Evolutionary conservation across 2,888 invertebrate species (phyloP), one percentile per base, ranked within the genome.

Genomic region (Holacanthella duospinosa): DNA sequence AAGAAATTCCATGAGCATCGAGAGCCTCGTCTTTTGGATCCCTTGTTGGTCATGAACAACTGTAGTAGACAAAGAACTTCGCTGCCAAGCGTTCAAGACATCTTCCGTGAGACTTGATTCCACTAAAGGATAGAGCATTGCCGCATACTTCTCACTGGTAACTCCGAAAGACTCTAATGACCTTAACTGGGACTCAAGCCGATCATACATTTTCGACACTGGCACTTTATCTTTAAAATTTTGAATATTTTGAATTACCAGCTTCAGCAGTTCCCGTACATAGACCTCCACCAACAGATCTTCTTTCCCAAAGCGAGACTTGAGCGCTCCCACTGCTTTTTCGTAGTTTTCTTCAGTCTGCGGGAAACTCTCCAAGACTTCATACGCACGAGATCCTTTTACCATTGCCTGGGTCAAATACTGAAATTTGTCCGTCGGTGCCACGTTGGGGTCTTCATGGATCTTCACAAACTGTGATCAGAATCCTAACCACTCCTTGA

Each of bases 401-500:
- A 29, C 44, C 55, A 59, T 59, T 1, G n/a, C 25, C 44, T 63
- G 63, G 12, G 29, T 19, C 2, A 63, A 27, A 16, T 58, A 59
- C 28, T 63, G 63, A 25, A 63, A 63, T 24, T 63, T 63, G 21
- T 63, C 63, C 2, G 29, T 59, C 6, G 24, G 6, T n/a, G 29
- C 29, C 12, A 63, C 28, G n/a, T 53, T 26, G 3, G 1, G 19
- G 44, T 58, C 57, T n/a, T 48, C 25, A 25, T 63, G 24, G 43
- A 63, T 59, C 28, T 63, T 63, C 9, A 54, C 19, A 25, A 63
- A 63, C 43, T 63, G 63, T 19, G 59, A 2, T 59, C 63, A 63
- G 16, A 24, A 63, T 1, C 59, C 43, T 2, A 63, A 24, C 63
- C 63, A 63, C 1, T 63, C 59, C n/a, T n/a, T n/a, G n/a, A n/a